phyloP scores from a whole-genome alignment of 2,797 vertebrate genomes.

The Sciaenops ocellatus region DNA sequence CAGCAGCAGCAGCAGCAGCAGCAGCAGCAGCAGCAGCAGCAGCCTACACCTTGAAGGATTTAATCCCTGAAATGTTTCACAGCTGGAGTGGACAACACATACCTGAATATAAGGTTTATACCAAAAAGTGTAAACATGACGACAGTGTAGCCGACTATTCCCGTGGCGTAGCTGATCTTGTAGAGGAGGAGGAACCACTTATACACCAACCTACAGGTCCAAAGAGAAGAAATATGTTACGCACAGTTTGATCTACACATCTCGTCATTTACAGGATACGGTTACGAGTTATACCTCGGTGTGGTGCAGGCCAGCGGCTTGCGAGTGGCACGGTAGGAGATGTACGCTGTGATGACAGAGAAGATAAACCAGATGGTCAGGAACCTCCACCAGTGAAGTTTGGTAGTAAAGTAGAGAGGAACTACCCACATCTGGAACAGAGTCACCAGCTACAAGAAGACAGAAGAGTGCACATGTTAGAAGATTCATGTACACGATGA shows the following conservation, averaged over 20 bases:
- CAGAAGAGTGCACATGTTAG: conserved; percentile 43
- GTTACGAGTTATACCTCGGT: conserved; percentile 79
- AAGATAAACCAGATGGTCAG: conserved; percentile 95
- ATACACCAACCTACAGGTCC: conserved; percentile 91
- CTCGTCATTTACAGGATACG: neutral
- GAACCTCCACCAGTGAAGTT: conserved; percentile 98
- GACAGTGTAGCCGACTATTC: conserved; percentile 95
- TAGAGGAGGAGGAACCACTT: conserved; percentile 99
- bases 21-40: no score
- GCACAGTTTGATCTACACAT: neutral
- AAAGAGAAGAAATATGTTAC: neutral
- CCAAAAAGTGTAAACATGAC: conserved; percentile 99
- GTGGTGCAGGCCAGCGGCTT: conserved; percentile 96
- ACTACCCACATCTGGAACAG: conserved; percentile 99
- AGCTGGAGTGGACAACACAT: conserved; percentile 56
- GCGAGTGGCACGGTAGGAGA: conserved; percentile 95
- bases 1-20: no score
- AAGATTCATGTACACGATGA: neutral
- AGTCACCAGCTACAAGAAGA: conserved; percentile 92
- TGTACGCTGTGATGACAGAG: conserved; percentile 94
- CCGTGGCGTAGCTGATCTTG: conserved; percentile 97
- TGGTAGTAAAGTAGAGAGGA: conserved; percentile 98
- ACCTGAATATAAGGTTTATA: conserved; percentile 98
- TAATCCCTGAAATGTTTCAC: no score
- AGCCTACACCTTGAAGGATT: neutral